Evolutionary conservation across 1,140 invertebrate genomes (phyloP).

Genomic region (Hestina assimilis): DNA sequence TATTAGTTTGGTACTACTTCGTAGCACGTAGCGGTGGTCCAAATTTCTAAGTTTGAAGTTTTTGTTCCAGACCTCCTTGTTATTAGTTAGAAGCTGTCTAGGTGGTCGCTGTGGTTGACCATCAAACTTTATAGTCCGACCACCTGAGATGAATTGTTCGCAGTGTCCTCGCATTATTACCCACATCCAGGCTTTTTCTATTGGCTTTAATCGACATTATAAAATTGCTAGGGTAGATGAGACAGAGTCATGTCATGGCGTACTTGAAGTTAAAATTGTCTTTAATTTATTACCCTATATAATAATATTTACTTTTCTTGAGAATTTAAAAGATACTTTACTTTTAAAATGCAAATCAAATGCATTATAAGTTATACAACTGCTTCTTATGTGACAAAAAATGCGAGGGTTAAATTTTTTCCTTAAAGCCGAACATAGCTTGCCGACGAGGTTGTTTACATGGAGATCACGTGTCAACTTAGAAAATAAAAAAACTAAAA

Average conservation of each 20-base stretch:
- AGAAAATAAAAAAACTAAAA: conserved; percentile 40
- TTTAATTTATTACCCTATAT: too few species aligned
- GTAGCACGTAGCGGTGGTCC: not conserved
- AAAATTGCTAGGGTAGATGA: not conserved
- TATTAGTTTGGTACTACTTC: not conserved
- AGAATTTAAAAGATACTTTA: too few species aligned
- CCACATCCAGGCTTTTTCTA: not conserved
- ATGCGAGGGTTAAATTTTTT: not conserved
- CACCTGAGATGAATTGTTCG: conserved; percentile 10
- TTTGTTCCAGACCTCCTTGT: conserved; percentile 12
- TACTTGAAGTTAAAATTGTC: too few species aligned
- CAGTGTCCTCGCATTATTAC: not conserved
- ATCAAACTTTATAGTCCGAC: conserved; percentile 10
- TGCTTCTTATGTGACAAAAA: too few species aligned
- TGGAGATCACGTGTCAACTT: conserved; percentile 43
- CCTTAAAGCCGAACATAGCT: conserved; percentile 1
- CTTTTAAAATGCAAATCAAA: too few species aligned
- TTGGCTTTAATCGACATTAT: not conserved
- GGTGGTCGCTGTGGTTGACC: conserved; percentile 6
- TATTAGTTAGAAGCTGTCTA: conserved; percentile 7
- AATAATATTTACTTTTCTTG: too few species aligned
- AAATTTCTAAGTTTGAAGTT: conserved; percentile 8
- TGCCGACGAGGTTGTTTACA: conserved; percentile 28
- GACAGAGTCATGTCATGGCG: too few species aligned
- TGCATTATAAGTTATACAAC: too few species aligned